Evolutionary conservation across 2,797 vertebrate species (phyloP), one percentile per base, ranked within the genome.

Genomic region (Phyllotis vaccarum): DNA sequence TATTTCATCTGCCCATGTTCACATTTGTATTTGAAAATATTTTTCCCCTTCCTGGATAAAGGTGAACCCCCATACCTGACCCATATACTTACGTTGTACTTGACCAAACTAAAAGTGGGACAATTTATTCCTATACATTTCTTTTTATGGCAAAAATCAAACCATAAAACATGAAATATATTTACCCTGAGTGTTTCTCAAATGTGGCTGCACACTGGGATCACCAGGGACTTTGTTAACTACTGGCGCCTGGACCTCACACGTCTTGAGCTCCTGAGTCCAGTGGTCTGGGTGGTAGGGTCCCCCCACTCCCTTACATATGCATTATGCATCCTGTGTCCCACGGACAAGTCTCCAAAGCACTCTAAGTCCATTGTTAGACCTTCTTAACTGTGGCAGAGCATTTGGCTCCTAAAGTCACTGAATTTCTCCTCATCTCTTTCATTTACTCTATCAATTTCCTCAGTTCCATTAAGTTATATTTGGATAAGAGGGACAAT

Each of bases 161-260:
- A 93, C 86, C n/a, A 64, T 13, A 43, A 89, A 97, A 90, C 21
- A 66, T 19, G 43, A 86, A 54, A 88, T 56, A 89, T 80, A 89
- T 31, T 16, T 29, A 86, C 34, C 12, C 3, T 68, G 60, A 85
- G n/a, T 37, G 56, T 43, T 24, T 91, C 85, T 24, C 74, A 93
- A 81, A 21, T 12, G 0, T 60, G 62, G 68, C 68, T 93, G 37
- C 2, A 78, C 2, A 43, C 0, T 80, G 70, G n/a, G 91, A 94
- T 70, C 79, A 34, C 21, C 21, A 27, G 5, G 27, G 31, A 79
- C 52, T 75, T 75, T 92, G 43, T 13, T 66, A 94, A 56, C 54
- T 17, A 58, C 0, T 43, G 19, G 34, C 37, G 5, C 52, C 40
- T 86, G 56, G 12, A 43, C 37, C 37, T 85, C 34, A 86, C 3